Evolutionary conservation across 2,113 vertebrate genomes (phyloP).

Genomic region (Vidua macroura): DNA sequence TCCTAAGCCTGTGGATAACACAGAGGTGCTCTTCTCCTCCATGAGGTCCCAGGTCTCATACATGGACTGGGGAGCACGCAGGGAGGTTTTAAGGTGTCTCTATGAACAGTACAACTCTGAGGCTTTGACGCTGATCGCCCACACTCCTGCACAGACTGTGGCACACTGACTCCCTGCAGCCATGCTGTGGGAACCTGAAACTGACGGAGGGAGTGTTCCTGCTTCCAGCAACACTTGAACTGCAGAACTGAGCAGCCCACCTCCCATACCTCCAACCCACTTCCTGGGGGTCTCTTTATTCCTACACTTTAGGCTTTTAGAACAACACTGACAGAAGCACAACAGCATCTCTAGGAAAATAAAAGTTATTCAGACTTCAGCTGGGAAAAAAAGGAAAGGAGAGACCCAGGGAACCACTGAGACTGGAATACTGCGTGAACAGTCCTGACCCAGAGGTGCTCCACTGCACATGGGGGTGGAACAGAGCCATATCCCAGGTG

Average conservation of each 20-base stretch:
- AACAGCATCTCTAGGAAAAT: neutral
- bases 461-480: neutral
- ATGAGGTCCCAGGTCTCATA: neutral
- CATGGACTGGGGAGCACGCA: fast-evolving
- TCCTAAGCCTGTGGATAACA: neutral
- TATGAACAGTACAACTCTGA: neutral
- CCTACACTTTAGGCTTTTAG: neutral
- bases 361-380: neutral
- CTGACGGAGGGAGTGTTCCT: neutral
- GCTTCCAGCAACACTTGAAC: neutral
- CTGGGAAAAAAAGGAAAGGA: neutral
- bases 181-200: neutral
- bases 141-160: neutral
- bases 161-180: neutral
- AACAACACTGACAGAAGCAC: neutral
- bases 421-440: neutral
- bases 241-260: neutral
- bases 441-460: neutral
- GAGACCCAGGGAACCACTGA: neutral
- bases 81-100: neutral
- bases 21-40: neutral
- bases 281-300: neutral
- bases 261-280: neutral
- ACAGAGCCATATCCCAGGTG: neutral
- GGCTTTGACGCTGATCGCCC: neutral